phyloP scores from a whole-genome alignment of 2,888 invertebrate genomes.

The Pyrocoelia pectoralis region DNA sequence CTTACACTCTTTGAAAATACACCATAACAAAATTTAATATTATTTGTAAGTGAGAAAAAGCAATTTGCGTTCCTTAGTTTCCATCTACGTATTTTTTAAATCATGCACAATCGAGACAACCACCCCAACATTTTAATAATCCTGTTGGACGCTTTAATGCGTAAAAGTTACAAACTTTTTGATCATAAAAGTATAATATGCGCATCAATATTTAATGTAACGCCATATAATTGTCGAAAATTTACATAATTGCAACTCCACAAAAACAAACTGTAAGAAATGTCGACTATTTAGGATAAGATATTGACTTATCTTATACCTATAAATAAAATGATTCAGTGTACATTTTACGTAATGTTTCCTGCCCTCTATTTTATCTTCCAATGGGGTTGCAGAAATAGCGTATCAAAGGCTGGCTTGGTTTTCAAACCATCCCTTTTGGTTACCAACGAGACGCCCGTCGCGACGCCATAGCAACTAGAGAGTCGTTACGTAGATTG shows the following conservation, averaged over 20 bases:
- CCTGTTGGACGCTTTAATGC: not conserved
- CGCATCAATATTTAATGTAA: slow-evolving; percentile 44
- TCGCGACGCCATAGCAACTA: slow-evolving; percentile 54
- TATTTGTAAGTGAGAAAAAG: no score
- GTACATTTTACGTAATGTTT: slow-evolving; percentile 40
- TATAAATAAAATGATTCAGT: slow-evolving; percentile 49
- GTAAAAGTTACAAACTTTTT: not conserved
- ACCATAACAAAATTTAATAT: no score
- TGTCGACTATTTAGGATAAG: slow-evolving; percentile 59
- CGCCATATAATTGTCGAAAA: slow-evolving; percentile 54
- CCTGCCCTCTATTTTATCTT: slow-evolving; percentile 35
- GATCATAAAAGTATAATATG: slow-evolving; percentile 8
- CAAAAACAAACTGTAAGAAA: slow-evolving; percentile 59
- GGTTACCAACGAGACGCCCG: slow-evolving; percentile 41
- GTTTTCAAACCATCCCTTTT: slow-evolving; percentile 50
- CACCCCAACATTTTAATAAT: not conserved
- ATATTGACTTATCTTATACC: slow-evolving; percentile 58
- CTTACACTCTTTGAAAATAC: no score
- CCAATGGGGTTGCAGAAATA: slow-evolving; percentile 39
- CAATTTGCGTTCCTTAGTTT: not conserved
- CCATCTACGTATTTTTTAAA: not conserved
- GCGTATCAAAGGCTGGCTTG: slow-evolving; percentile 50
- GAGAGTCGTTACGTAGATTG: slow-evolving; percentile 44
- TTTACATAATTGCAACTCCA: slow-evolving; percentile 57
- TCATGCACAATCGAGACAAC: not conserved